Conservation (phyloP, 2,797 vertebrate species). For the Apogon talboti region DNA sequence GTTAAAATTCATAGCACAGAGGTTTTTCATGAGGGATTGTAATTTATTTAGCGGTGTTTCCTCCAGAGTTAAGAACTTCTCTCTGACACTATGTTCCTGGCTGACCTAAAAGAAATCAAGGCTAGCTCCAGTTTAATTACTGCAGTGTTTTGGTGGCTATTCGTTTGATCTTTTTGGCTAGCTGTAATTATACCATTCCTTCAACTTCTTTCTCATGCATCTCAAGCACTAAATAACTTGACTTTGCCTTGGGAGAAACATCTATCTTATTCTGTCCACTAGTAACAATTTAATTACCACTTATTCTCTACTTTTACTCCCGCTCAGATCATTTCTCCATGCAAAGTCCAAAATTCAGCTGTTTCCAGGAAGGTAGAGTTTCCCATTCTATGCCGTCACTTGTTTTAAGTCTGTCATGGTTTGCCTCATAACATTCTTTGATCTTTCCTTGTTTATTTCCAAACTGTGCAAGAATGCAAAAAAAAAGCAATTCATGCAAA, state of each 20-base stretch:
- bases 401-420: conserved; percentile 31
- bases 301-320: conserved; percentile 46
- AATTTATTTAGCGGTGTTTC: conserved; percentile 64
- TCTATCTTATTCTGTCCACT: conserved; percentile 54
- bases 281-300: conserved; percentile 65
- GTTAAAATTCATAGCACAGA: conserved; percentile 57
- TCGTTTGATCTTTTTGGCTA: conserved; percentile 67
- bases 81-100: conserved; percentile 33
- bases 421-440: conserved; percentile 32
- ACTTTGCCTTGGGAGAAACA: conserved; percentile 55
- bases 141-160: conserved; percentile 58
- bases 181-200: conserved; percentile 64
- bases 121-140: conserved; percentile 55
- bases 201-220: conserved; percentile 51
- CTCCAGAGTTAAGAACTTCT: conserved; percentile 33
- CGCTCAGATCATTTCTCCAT: conserved; percentile 20
- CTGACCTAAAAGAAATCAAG: conserved; percentile 38
- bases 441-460: conserved; percentile 43
- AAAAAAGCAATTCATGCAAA: conserved; percentile 4
- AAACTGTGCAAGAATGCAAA: conserved; percentile 12
- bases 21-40: conserved; percentile 44
- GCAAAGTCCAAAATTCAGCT: conserved; percentile 26
- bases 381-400: conserved; percentile 19
- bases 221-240: conserved; percentile 57
- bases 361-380: conserved; percentile 1